These are phyloP conservation scores for Catonia carolina DNA, from an alignment of 2,888 invertebrate species.

Conservation along the genomic window DNA sequence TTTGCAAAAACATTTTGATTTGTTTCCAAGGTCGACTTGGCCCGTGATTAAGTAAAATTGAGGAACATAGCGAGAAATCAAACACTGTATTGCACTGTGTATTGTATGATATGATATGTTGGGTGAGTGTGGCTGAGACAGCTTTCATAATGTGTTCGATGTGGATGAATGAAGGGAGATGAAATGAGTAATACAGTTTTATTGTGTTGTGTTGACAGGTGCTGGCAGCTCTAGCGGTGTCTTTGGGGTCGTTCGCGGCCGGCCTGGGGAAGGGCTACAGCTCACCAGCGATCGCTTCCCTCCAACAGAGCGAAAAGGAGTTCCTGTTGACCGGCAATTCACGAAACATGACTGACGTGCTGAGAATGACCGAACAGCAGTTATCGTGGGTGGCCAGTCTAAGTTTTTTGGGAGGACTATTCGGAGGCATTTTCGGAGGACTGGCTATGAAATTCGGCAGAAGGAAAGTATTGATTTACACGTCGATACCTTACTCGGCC, in stretches of 20 bases:
- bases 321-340: slow-evolving; percentile 37
- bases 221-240: slow-evolving; percentile 68
- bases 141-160: no score
- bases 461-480: slow-evolving; percentile 59
- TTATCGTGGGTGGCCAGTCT: slow-evolving; percentile 77
- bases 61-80: no score
- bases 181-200: no score
- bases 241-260: slow-evolving; percentile 70
- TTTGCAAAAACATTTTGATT: no score
- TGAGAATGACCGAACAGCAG: slow-evolving; percentile 49
- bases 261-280: slow-evolving; percentile 77
- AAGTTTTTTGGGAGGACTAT: slow-evolving; percentile 69
- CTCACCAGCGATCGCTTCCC: slow-evolving; percentile 71
- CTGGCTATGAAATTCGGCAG: slow-evolving; percentile 68
- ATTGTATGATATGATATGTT: no score
- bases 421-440: slow-evolving; percentile 74
- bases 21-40: no score
- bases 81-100: no score
- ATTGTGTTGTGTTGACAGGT: slow-evolving; percentile 54
- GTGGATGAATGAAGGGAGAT: no score
- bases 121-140: no score
- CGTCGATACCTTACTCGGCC: slow-evolving; percentile 66
- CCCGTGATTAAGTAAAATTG: no score
- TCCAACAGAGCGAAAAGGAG: slow-evolving; percentile 55
- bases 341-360: slow-evolving; percentile 30